Conservation (phyloP, 2,113 vertebrate genomes). For the Dasypus novemcinctus region DNA sequence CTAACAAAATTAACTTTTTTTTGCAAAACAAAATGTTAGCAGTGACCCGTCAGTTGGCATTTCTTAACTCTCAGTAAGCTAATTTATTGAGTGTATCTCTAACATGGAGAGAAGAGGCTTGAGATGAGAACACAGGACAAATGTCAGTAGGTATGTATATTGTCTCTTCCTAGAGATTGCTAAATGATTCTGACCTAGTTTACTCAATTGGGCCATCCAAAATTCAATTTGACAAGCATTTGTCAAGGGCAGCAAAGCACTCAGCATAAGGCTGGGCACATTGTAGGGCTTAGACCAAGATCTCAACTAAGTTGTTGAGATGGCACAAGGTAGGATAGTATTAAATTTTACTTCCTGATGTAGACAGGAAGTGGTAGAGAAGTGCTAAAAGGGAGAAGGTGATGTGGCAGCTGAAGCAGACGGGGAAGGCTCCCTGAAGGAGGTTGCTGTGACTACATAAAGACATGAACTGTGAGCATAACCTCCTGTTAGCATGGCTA, state of each 20-base stretch:
- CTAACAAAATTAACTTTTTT: constrained; percentile 75
- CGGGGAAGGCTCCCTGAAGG: background rate
- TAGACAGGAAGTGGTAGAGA: background rate
- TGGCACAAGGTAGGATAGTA: background rate
- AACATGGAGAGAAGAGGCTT: background rate
- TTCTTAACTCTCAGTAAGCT: background rate
- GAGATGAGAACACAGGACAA: background rate
- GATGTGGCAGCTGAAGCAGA: background rate
- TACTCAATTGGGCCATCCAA: background rate
- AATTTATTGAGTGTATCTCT: background rate
- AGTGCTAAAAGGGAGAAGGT: background rate
- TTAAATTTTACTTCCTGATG: background rate
- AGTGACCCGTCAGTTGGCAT: constrained; percentile 58
- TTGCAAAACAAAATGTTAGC: constrained; percentile 72
- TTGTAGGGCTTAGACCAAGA: background rate
- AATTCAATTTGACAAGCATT: constrained; percentile 15
- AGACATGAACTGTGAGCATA: background rate
- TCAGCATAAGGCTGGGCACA: background rate
- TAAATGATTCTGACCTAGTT: background rate
- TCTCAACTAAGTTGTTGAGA: background rate
- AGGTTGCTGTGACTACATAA: background rate
- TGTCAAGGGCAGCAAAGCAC: background rate
- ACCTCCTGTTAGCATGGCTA: background rate
- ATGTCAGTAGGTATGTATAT: background rate
- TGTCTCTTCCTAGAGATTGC: background rate